Evolutionary conservation across 2,888 invertebrate genomes (phyloP).

Genomic region (Orchesellides sinensis): DNA sequence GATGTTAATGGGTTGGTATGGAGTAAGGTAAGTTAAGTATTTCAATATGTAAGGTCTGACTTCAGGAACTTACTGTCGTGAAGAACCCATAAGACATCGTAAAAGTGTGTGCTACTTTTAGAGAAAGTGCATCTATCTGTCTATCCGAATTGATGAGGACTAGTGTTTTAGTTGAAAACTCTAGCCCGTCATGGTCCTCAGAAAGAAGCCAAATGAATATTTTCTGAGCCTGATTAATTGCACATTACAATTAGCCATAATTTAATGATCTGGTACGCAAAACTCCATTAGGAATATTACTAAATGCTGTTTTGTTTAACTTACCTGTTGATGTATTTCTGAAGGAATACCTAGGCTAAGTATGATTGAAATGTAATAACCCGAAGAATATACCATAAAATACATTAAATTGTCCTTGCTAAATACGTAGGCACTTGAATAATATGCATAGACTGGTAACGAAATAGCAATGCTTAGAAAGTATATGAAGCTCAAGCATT

Average conservation of each 20-base stretch:
- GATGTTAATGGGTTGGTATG: background rate
- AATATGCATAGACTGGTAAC: conserved; percentile 28
- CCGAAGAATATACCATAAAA: background rate
- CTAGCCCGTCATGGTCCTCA: conserved; percentile 29
- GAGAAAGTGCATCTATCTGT: conserved; percentile 38
- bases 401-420: background rate
- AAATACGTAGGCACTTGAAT: conserved; percentile 8
- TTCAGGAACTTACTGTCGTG: conserved; percentile 27
- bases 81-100: conserved; percentile 34
- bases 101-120: conserved; percentile 48
- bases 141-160: conserved; percentile 39
- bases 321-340: conserved; percentile 38
- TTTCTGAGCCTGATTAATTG: conserved; percentile 14
- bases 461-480: background rate
- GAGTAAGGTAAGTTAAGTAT: background rate
- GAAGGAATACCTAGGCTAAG: conserved; percentile 16
- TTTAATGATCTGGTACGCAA: background rate
- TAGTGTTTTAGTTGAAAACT: conserved; percentile 43
- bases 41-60: background rate
- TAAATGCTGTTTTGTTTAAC: background rate
- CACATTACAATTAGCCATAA: background rate
- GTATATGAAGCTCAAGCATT: conserved; percentile 4
- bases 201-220: conserved; percentile 34
- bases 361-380: conserved; percentile 22
- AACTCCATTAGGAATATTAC: no score